Base-by-base conservation (phyloP, 1,140 invertebrate species). In the Drosophila persimilis region DNA sequence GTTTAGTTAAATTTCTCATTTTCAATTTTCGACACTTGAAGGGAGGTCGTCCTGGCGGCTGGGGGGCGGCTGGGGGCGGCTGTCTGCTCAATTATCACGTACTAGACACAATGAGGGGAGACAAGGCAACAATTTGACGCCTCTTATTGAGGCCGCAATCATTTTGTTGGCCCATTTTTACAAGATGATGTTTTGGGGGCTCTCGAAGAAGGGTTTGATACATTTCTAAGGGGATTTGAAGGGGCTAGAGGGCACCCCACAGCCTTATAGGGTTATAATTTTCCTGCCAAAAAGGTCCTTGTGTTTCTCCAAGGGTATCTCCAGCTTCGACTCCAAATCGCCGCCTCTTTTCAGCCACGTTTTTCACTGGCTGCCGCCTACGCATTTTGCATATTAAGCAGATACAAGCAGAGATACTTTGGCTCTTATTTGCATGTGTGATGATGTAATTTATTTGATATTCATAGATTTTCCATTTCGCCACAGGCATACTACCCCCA, bases 361-460 rank as follows among this genome's bases (percentile, higher is more conserved):
- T 54, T 31, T 51, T 54, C 8, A 52, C 24, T 55, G 62, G 45
- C 46, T 65, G 45, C 47, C 63, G 57, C 24, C 15, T 60, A 62
- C 70, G 77, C 69, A 69, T 59, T 85, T 71, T 69, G 81, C 81
- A 85, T 85, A 81, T 65, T 81, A 86, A 85, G 58, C 64, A 80
- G 73, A 50, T 17, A 17, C 17, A 17, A 17, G 17, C 64, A 3
- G 35, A 63, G 59, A 64, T 70, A 44, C 61, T 80, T 67, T 48
- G 29, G 26, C 56, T 70, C 66, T 47, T 51, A 51, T 61, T 63
- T 47, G 48, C 59, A 59, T 57, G 52, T 67, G 56, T 26, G 77
- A 85, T 84, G 80, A 84, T 84, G 80, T 84, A 85, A 85, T 85
- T 85, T 86, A 80, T 85, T 74, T 70, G 77, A 73, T 77, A 77